These are phyloP conservation scores for Polyodon spathula DNA, from an alignment of 2,113 vertebrate genomes.

Conservation along the genomic window DNA sequence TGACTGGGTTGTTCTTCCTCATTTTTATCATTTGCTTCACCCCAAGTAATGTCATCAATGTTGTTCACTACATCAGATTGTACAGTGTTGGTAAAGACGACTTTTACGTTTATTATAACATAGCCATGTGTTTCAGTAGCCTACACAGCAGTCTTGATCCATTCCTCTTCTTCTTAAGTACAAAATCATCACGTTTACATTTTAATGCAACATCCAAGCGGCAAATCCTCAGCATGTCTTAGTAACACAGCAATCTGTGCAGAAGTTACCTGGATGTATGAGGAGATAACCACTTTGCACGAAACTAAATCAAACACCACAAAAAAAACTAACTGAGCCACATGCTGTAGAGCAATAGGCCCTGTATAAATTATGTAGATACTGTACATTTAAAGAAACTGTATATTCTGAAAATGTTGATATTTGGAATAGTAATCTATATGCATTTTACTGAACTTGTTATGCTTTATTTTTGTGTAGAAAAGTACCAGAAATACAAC, in stretches of 20 bases:
- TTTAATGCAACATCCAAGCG: constrained; percentile 32
- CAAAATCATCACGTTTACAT: constrained; percentile 41
- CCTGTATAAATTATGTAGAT: no score
- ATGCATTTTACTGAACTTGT: no score
- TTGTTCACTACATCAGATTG: constrained; percentile 66
- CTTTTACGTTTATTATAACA: constrained; percentile 68
- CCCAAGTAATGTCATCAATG: constrained; percentile 70
- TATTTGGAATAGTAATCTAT: no score
- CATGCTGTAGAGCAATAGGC: no score
- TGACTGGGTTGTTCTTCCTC: constrained; percentile 65
- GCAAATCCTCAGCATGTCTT: constrained; percentile 19
- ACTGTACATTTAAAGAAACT: no score
- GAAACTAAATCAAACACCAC: no score
- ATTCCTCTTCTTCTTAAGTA: constrained; percentile 79
- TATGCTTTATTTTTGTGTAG: no score
- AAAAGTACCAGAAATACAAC: no score
- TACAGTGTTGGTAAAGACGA: constrained; percentile 49
- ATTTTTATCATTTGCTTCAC: constrained; percentile 80
- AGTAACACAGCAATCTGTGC: constrained; percentile 6
- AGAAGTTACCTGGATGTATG: not conserved
- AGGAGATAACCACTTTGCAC: constrained; percentile 4
- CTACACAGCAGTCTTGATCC: constrained; percentile 86
- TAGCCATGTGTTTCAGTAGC: constrained; percentile 75
- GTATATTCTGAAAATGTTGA: no score
- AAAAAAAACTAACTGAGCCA: no score